A percentile compares a stretch with the other conserved stretches of the same genome.
These are phyloP conservation scores for Archips xylosteana DNA, from an alignment of 2,888 invertebrate species.

Conservation along the genomic window DNA sequence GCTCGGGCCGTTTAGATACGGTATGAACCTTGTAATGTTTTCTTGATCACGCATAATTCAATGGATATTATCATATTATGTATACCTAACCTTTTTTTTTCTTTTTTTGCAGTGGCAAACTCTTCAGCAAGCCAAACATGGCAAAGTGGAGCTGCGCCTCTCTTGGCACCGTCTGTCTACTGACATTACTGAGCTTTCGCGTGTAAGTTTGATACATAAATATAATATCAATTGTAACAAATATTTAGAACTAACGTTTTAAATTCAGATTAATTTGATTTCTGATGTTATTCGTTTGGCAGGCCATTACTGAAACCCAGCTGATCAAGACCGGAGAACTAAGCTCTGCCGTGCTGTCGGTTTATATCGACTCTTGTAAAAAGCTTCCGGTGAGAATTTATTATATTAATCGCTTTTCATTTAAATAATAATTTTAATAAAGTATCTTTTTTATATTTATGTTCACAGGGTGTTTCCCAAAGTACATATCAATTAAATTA, in stretches of 20 bases:
- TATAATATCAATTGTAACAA: background rate
- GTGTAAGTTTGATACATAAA: conserved; percentile 80
- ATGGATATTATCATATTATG: background rate
- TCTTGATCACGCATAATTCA: background rate
- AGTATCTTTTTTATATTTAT: background rate
- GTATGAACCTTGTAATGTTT: conserved; percentile 55
- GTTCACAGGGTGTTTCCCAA: too few relatives aligned
- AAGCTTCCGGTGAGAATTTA: conserved; percentile 92
- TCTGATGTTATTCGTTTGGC: conserved; percentile 17
- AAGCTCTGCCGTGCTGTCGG: conserved; percentile 91
- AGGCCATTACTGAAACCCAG: conserved; percentile 92
- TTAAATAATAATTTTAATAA: background rate
- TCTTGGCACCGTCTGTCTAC: conserved; percentile 94
- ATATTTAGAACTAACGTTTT: too few relatives aligned
- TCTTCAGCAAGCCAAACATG: conserved; percentile 97
- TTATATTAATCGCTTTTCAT: background rate
- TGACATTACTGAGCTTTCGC: conserved; percentile 89
- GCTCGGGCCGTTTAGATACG: conserved; percentile 75
- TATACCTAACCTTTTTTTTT: background rate
- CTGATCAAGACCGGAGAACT: conserved; percentile 90
- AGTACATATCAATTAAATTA: too few relatives aligned
- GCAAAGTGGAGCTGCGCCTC: conserved; percentile 95
- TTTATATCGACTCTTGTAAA: conserved; percentile 96
- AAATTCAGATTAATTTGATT: too few relatives aligned
- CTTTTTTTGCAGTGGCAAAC: conserved; percentile 93